Conservation (phyloP, 2,113 vertebrate genomes). For the Gnathonemus echidnorhynchus region DNA sequence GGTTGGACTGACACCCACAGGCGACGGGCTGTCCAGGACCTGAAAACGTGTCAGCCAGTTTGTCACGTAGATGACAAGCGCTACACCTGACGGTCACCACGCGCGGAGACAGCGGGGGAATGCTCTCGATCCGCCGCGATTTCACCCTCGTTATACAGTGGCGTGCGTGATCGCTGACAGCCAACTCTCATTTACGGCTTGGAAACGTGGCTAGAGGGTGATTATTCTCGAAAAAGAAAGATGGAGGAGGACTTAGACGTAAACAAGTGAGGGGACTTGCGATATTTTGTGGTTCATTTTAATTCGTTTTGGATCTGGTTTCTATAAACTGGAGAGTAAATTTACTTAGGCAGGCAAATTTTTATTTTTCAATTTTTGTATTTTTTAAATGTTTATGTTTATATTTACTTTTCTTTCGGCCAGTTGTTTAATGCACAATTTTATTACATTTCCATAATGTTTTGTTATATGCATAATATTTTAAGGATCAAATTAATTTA, state of each 20-base stretch:
- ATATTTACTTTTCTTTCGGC: background rate
- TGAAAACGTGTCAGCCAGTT: background rate
- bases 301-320: background rate
- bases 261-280: background rate
- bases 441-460: background rate
- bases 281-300: background rate
- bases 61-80: background rate
- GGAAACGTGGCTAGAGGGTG: background rate
- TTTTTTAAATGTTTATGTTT: background rate
- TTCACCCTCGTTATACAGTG: background rate
- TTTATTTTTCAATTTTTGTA: background rate
- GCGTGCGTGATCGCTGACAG: background rate
- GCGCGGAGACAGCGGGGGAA: background rate
- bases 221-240: background rate
- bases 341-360: background rate
- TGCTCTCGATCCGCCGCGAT: background rate
- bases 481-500: background rate
- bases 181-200: background rate
- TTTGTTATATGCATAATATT: background rate
- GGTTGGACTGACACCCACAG: background rate
- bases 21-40: background rate
- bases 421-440: background rate
- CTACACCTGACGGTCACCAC: background rate
- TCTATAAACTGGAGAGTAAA: background rate
- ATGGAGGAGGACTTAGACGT: background rate